Evolutionary conservation across 2,888 invertebrate species (phyloP).

Genomic region (Amiota minor): DNA sequence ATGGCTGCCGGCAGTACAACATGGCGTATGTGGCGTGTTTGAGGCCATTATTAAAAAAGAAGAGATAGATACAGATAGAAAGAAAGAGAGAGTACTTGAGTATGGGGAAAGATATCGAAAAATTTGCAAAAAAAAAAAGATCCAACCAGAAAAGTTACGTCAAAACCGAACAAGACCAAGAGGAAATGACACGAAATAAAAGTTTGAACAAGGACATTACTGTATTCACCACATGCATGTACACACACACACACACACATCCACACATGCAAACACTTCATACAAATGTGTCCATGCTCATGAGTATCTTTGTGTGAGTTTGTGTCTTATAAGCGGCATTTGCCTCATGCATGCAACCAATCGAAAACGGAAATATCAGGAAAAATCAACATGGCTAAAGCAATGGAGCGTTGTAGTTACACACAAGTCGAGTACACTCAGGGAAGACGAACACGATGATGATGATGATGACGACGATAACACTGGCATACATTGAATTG

Average conservation of each 20-base stretch:
- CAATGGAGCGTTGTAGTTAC: neutral
- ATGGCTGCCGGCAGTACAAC: slow-evolving; percentile 43
- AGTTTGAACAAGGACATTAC: slow-evolving; percentile 68
- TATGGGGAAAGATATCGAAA: neutral
- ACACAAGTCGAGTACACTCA: slow-evolving; percentile 4
- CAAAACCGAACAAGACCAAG: slow-evolving; percentile 38
- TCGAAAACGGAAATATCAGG: slow-evolving; percentile 55
- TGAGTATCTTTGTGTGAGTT: slow-evolving; percentile 22
- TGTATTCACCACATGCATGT: slow-evolving; percentile 64
- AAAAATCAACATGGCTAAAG: slow-evolving; percentile 23
- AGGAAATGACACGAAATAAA: slow-evolving; percentile 42
- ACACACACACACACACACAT: slow-evolving; percentile 47
- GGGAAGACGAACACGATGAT: neutral
- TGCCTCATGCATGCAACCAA: slow-evolving; percentile 50
- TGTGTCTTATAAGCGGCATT: slow-evolving; percentile 33
- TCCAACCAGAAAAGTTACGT: slow-evolving; percentile 46
- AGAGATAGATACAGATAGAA: slow-evolving; percentile 19
- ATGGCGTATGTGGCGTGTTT: slow-evolving; percentile 55
- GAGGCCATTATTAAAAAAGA: slow-evolving; percentile 53
- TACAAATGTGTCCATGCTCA: neutral
- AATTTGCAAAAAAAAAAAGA: too few relatives aligned
- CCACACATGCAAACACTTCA: slow-evolving; percentile 16
- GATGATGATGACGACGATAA: too few relatives aligned
- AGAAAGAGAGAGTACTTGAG: slow-evolving; percentile 27
- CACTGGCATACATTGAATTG: neutral